Evolutionary conservation across 2,113 vertebrate genomes (phyloP).

Genomic region (Pontoporia blainvillei): DNA sequence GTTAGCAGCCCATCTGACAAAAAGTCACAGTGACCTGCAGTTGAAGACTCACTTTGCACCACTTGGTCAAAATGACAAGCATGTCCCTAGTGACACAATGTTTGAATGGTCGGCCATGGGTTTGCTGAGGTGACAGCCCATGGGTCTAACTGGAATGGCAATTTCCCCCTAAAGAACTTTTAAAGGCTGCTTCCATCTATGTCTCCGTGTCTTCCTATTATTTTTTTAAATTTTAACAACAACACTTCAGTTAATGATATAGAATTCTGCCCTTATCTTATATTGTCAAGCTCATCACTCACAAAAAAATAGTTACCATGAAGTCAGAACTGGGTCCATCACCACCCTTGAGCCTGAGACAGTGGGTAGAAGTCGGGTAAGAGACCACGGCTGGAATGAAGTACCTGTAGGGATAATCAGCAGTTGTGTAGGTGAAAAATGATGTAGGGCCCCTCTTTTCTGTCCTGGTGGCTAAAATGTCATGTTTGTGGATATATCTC

Average conservation of each 20-base stretch:
- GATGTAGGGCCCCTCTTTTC: not conserved
- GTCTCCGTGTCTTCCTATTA: not conserved
- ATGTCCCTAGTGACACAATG: not conserved
- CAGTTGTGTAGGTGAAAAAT: not conserved
- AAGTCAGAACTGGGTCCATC: not conserved
- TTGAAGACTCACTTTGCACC: slow-evolving; percentile 24
- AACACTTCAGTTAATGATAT: not conserved
- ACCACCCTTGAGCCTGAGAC: not conserved
- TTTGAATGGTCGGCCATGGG: not conserved
- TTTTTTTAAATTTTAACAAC: not conserved
- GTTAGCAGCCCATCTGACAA: not conserved
- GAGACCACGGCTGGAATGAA: not conserved
- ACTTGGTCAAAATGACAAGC: slow-evolving; percentile 54
- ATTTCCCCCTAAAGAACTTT: not conserved
- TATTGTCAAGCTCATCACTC: not conserved
- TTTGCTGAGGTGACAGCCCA: not conserved
- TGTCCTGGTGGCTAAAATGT: not conserved
- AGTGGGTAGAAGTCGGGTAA: not conserved
- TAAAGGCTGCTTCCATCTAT: not conserved
- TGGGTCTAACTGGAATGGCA: not conserved
- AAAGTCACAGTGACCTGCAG: slow-evolving; percentile 52
- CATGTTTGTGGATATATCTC: not conserved
- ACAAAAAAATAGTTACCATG: not conserved
- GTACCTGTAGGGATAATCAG: not conserved
- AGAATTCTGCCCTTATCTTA: slow-evolving; percentile 8